phyloP scores from a whole-genome alignment of 2,113 vertebrate species.

The Cervus canadensis region DNA sequence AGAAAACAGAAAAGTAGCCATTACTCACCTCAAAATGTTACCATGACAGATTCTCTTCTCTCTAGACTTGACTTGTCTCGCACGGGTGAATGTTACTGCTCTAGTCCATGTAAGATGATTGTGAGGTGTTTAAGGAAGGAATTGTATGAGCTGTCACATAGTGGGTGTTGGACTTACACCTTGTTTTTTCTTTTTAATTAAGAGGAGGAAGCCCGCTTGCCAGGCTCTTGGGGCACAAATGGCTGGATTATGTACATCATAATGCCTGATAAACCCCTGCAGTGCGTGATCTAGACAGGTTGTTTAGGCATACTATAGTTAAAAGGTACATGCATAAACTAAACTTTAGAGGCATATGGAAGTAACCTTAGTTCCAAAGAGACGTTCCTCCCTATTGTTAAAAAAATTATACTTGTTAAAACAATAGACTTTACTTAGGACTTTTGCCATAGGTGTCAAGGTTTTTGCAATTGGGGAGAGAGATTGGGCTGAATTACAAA shows the following conservation, averaged over 20 bases:
- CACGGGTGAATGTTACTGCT: neutral
- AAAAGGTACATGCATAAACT: neutral
- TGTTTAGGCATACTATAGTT: neutral
- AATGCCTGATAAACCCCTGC: neutral
- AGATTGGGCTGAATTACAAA: neutral
- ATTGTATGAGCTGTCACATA: neutral
- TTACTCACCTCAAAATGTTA: neutral
- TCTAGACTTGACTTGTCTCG: neutral
- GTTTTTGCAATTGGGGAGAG: neutral
- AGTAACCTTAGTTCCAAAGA: neutral
- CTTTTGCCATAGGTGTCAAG: neutral
- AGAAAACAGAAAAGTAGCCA: neutral
- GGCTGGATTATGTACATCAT: neutral
- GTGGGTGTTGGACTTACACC: neutral
- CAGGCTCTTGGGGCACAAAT: neutral
- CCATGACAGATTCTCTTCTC: neutral
- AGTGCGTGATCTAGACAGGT: neutral
- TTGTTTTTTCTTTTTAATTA: neutral
- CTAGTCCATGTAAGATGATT: neutral
- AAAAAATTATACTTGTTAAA: constrained; percentile 1
- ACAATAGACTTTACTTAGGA: neutral
- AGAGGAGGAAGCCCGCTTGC: neutral
- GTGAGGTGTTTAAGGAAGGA: neutral
- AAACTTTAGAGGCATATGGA: neutral
- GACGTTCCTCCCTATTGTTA: neutral